Base-by-base conservation (phyloP, 1,140 invertebrate species). In the Drosophila asahinai region DNA sequence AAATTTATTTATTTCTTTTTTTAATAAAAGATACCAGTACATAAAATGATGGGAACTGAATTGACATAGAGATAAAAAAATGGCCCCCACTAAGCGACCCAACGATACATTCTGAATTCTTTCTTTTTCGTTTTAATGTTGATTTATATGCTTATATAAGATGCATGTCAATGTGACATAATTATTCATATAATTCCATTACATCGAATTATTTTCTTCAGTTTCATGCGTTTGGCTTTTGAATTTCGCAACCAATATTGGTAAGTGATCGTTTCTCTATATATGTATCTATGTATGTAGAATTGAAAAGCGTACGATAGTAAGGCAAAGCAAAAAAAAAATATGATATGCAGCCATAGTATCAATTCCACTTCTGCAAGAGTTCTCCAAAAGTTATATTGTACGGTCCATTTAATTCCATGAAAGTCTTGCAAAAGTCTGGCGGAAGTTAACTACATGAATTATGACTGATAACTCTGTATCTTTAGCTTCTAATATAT, bases 101-200 rank as follows among this genome's bases (percentile, higher is more conserved):
- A 40, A 40, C 33, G 2, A 57, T 40, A 57, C 54, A 57, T 57
- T 54, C 17, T 19, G 51, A 54, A 19, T 36, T 54, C n/a, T 14
- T 36, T 54, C 27, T 36, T 36, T 14, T 14, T 54, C 11, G 30
- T 33, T 19, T 38, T 57, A 19, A 57, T 25, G 54, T 38, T n/a
- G 54, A 40, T 57, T 6, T 40, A 40, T 57, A 40, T 57, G 54
- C 19, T n/a, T 57, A 57, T n/a, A 57, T 40, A 57, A 57, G 54
- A 57, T 40, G 54, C 36, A 57, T 57, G 54, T 57, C 54, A 57
- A 57, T 57, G 54, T 57, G 54, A 57, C 54, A 57, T 57, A 57
- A 38, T 38, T 57, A 57, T 57, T 40, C 54, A n/a, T 57, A 57
- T 57, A 57, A 57, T 57, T 57, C 54, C 54, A 40, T 57, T 57